Evolutionary conservation across 2,113 vertebrate genomes (phyloP), one percentile per base, ranked within the genome.

Genomic region (Egretta garzetta): DNA sequence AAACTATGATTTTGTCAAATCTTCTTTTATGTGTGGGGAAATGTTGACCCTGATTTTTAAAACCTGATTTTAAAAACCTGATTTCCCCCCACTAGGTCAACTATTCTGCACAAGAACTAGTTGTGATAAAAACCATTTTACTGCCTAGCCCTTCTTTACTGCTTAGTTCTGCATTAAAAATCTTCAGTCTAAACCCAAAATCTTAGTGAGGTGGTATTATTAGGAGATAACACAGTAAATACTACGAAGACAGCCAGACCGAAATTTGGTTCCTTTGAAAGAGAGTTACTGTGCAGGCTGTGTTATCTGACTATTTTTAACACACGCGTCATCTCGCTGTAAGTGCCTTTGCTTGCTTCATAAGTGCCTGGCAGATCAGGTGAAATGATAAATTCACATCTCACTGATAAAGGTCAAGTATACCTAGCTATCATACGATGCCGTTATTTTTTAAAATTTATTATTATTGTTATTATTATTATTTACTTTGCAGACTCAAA

Each of bases 401-500:
- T 93, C 62, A 12, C 76, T 95, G 92, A 95, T 94, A 62, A 81
- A 55, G 94, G 93, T 85, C 95, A 68, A 62, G 75, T 90, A 75
- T 28, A 83, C n/a, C 68, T 32, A 87, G 45, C 26, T 79, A 93
- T 93, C 92, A 72, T 6, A 53, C 0, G 45, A 85, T 79, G 67
- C 72, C 47, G 67, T 88, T 66, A 58, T 71, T 72, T 26, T 59
- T 45, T 8, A 45, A 8, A 45, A 6, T 75, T 68, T 64, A 47
- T 47, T 43, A 6, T 43, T 43, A 14, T 43, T 39, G 27, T 22
- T 67, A 37, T 55, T 21, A 37, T 67, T 84, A 24, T 67, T 94
- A 90, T 87, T 97, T 83, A 97, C 75, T 97, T 96, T 77, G 47
- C 83, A 70, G 45, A 94, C 62, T 95, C 55, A 79, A 96, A 66